Evolutionary conservation across 2,888 invertebrate genomes (phyloP).

Genomic region (Drosophila prolongata): DNA sequence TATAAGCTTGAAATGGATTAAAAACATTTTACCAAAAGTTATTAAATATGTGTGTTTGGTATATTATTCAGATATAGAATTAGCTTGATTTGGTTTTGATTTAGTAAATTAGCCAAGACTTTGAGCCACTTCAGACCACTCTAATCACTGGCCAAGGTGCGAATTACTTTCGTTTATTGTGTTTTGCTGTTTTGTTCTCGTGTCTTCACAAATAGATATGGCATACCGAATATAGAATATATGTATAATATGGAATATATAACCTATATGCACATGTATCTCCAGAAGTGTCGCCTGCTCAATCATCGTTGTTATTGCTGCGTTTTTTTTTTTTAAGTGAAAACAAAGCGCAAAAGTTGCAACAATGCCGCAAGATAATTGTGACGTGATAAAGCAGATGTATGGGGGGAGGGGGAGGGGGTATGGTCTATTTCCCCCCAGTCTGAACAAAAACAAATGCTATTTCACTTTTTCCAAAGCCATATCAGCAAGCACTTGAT

Average conservation of each 20-base stretch:
- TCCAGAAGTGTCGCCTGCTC: constrained; percentile 9
- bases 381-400: constrained; percentile 56
- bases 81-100: too few species aligned
- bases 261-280: constrained; percentile 8
- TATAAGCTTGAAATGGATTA: too few species aligned
- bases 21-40: too few species aligned
- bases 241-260: not conserved
- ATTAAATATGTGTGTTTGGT: too few species aligned
- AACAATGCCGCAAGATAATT: constrained; percentile 66
- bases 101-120: not conserved
- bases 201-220: constrained; percentile 8
- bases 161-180: constrained; percentile 30
- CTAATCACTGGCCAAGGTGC: constrained; percentile 19
- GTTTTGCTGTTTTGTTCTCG: not conserved
- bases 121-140: constrained; percentile 6
- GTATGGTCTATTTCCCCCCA: not conserved
- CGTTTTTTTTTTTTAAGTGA: not conserved
- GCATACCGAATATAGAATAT: constrained; percentile 1
- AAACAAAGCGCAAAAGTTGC: constrained; percentile 64
- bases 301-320: constrained; percentile 15
- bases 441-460: constrained; percentile 17
- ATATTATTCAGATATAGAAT: too few species aligned
- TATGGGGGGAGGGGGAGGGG: constrained; percentile 7
- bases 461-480: constrained; percentile 18
- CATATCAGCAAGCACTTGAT: constrained; percentile 16